A percentile compares a stretch with the other conserved stretches of the same genome.
Conservation (phyloP, 2,888 invertebrate species). For the Temnothorax unifasciatus region DNA sequence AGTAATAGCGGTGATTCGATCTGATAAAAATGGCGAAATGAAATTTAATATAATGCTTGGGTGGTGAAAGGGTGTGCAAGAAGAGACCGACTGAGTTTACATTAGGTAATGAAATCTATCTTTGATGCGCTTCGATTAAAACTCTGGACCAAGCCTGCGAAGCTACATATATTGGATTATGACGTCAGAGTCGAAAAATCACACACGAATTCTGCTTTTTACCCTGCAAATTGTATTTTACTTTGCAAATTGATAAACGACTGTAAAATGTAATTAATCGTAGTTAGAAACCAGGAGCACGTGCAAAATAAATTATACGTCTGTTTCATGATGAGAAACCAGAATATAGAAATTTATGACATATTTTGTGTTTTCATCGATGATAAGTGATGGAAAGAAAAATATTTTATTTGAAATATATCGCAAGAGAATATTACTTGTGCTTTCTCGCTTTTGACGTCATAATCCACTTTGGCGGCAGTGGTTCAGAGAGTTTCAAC, state of each 20-base stretch:
- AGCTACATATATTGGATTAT: conserved; percentile 28
- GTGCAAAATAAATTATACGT: neutral
- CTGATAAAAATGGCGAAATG: conserved; percentile 61
- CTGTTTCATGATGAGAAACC: neutral
- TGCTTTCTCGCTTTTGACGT: conserved; percentile 35
- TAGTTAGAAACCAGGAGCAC: neutral
- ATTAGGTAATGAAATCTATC: conserved; percentile 66
- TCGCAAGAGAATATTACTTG: conserved; percentile 29
- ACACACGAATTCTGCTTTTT: neutral
- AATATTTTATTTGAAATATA: conserved; percentile 24
- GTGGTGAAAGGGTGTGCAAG: conserved; percentile 18
- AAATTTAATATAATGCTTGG: conserved; percentile 64
- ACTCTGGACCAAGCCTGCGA: conserved; percentile 12
- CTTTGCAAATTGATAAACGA: neutral
- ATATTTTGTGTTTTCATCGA: neutral
- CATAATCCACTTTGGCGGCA: conserved; percentile 21
- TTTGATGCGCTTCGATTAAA: conserved; percentile 50
- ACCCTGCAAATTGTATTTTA: conserved; percentile 2
- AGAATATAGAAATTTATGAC: neutral
- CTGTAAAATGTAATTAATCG: conserved; percentile 13
- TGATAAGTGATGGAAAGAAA: conserved; percentile 1
- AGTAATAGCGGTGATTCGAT: conserved; percentile 66
- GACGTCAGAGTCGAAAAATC: conserved; percentile 41
- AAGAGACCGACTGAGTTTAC: conserved; percentile 57
- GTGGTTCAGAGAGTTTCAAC: conserved; percentile 33